Conservation (phyloP, 2,113 vertebrate species). For the Mus spicilegus region DNA sequence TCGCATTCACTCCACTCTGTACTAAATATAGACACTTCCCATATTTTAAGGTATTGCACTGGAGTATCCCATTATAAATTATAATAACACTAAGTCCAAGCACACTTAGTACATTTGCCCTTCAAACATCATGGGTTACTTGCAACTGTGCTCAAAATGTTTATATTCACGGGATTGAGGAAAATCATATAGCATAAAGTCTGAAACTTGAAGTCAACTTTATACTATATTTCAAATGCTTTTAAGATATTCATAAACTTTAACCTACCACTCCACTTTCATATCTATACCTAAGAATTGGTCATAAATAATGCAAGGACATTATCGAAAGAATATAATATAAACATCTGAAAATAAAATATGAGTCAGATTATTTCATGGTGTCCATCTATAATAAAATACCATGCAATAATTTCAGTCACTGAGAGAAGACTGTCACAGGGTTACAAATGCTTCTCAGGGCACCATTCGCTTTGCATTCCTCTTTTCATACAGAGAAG, state of each 20-base stretch:
- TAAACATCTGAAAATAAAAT: not conserved
- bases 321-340: not conserved
- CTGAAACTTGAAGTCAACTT: not conserved
- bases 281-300: not conserved
- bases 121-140: not conserved
- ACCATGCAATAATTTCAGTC: not conserved
- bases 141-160: not conserved
- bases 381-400: not conserved
- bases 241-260: not conserved
- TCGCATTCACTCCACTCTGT: too few relatives aligned
- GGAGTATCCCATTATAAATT: not conserved
- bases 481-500: not conserved
- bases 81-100: not conserved
- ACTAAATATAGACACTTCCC: not conserved
- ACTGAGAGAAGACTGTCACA: not conserved
- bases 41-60: not conserved
- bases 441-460: not conserved
- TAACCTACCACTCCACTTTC: not conserved
- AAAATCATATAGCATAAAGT: not conserved
- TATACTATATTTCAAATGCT: not conserved
- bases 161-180: not conserved
- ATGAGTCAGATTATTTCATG: not conserved
- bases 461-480: conserved; percentile 19
- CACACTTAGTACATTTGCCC: not conserved
- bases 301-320: not conserved